A percentile compares a stretch with the other conserved stretches of the same genome.
Evolutionary conservation across 2,113 vertebrate genomes (phyloP).

Genomic region (Smithornis capensis): DNA sequence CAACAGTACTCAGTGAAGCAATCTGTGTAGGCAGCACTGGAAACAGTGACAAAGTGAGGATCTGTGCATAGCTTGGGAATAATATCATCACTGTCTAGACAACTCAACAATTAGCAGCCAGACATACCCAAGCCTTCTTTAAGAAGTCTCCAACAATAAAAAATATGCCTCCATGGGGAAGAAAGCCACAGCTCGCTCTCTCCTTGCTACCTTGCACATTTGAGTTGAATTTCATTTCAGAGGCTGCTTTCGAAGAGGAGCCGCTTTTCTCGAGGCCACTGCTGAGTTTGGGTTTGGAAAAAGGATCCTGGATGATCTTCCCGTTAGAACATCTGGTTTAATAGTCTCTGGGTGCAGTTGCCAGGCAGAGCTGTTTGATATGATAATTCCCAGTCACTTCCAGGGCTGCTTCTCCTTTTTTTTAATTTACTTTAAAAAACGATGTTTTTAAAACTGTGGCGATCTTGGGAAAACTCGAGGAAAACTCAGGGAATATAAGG

Average conservation of each 20-base stretch:
- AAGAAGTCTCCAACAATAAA: constrained; percentile 64
- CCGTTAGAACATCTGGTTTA: constrained; percentile 33
- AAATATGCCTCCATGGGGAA: constrained; percentile 50
- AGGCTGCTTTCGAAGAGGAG: constrained; percentile 28
- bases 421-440: neutral
- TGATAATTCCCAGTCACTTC: neutral
- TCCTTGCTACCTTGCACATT: constrained; percentile 21
- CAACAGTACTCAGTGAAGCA: constrained; percentile 73
- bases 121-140: constrained; percentile 74
- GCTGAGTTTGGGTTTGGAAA: neutral
- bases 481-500: neutral
- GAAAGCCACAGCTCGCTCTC: constrained; percentile 46
- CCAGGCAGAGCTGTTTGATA: constrained; percentile 8
- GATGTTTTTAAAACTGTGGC: neutral
- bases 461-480: neutral
- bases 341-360: neutral
- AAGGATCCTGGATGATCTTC: neutral
- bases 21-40: constrained; percentile 76
- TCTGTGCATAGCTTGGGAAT: constrained; percentile 79
- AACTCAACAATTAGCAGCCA: constrained; percentile 80
- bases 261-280: neutral
- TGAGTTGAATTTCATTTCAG: constrained; percentile 9
- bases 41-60: constrained; percentile 75
- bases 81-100: constrained; percentile 84
- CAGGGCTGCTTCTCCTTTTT: neutral